Base-by-base conservation (phyloP, 1,140 invertebrate species). In the Melitaea cinxia region DNA sequence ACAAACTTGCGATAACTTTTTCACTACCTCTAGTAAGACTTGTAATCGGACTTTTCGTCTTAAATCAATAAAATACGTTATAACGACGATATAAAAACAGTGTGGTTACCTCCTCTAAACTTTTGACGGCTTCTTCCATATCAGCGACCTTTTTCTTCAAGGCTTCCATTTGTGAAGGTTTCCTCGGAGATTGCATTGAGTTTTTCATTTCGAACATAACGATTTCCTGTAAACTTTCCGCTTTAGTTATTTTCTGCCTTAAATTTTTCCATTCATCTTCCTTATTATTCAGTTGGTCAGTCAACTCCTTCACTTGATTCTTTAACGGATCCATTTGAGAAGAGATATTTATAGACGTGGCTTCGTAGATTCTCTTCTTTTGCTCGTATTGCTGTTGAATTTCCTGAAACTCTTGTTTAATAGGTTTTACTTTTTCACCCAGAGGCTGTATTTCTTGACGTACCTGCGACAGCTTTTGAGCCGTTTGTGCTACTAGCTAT, bases 241-340 rank as follows among this genome's bases (percentile, higher is more conserved):
- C 88, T 72, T 92, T 92, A 73, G 87, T 88, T 49, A 92, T 92
- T 74, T 89, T 89, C 75, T 92, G 90, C 39, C 84, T 73, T 65
- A 92, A 79, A 62, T 84, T 90, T 82, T 92, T 92, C 91, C 91
- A 92, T 83, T 92, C 90, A 14, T 89, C 85, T 72, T 92, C 91
- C 60, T 91, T 91, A 56, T 65, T 77, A 70, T 89, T 90, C 58
- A 92, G 71, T 59, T 83, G 80, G 69, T 91, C 83, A 50, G 81
- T 82, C 61, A 91, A 75, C 35, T 84, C 82, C 67, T 84, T 87
- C 21, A 91, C 85, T 80, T 88, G 78, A 55, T 78, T 83, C 66
- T 88, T 91, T 19, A 92, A 68, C 4, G 91, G 91, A 65, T 92
- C 90, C 89, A 91, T 89, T 82, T 92, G 90, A 3, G 91, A 91